phyloP scores from a whole-genome alignment of 2,888 invertebrate species.

The Lasioglossum calceatum region DNA sequence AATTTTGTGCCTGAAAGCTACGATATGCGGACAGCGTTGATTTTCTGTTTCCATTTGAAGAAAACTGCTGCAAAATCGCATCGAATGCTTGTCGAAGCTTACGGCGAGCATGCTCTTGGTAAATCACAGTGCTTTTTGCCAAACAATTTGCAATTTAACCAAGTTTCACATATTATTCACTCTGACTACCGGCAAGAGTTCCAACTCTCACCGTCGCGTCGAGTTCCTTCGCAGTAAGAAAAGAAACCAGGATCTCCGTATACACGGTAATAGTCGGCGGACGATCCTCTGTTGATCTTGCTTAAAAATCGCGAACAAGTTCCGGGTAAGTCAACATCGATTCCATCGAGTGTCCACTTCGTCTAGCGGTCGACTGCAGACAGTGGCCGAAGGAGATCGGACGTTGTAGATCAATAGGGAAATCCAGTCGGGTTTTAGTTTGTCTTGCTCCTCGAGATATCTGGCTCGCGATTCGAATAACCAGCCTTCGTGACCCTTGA shows the following conservation, averaged over 20 bases:
- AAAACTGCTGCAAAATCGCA: too few relatives aligned
- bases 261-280: constrained; percentile 15
- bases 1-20: too few relatives aligned
- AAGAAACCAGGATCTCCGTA: neutral
- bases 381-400: constrained; percentile 38
- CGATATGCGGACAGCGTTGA: too few relatives aligned
- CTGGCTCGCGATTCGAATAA: constrained; percentile 55
- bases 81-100: too few relatives aligned
- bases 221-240: neutral
- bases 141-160: too few relatives aligned
- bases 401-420: constrained; percentile 53
- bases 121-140: too few relatives aligned
- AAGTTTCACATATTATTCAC: neutral
- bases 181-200: neutral
- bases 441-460: constrained; percentile 37
- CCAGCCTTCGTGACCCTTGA: constrained; percentile 21
- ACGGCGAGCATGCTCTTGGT: too few relatives aligned
- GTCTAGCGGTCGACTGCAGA: neutral
- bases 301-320: constrained; percentile 37
- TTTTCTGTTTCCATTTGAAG: too few relatives aligned
- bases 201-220: too few relatives aligned
- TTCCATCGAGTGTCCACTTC: constrained; percentile 54
- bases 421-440: constrained; percentile 40
- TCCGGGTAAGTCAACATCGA: constrained; percentile 49
- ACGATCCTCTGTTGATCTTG: constrained; percentile 15